Evolutionary conservation across 2,113 vertebrate genomes (phyloP), one percentile per base, ranked within the genome.

Genomic region (Deroptyus accipitrinus): DNA sequence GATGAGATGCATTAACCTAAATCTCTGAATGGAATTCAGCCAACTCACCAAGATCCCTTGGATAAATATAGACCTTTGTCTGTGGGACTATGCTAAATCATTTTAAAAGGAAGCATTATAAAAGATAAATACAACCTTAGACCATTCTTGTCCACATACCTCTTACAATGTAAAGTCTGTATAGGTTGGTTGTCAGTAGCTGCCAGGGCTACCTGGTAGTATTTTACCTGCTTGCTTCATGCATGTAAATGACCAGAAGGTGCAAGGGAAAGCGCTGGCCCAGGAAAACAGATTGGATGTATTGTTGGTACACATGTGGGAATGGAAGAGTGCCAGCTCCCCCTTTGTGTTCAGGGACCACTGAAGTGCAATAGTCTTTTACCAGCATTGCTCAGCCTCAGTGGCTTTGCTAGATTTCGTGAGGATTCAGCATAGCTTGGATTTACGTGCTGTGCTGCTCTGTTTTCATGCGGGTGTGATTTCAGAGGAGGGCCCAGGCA

Each of bases 91-190:
- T 19, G 42, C 67, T 79, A 51, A 83, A 90, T 52, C 9, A 78
- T 80, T 88, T 95, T 77, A 81, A 88, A 94, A 83, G 46, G 80
- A 77, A 92, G 48, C 82, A 88, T 86, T 76, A 66, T 55, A 55
- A 16, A 89, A 85, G 66, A 16, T 82, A 87, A 90, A 48, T 64
- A 44, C 12, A 25, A 31, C 17, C 22, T 28, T 88, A 73, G 70
- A 57, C 90, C 67, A 90, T 88, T n/a, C 33, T 24, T 69, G 9
- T 35, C 35, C 46, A n/a, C 37, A 24, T 11, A 12, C n/a, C 14
- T 83, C 41, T 48, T 87, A 35, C 22, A 73, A 4, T 41, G 33
- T 35, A 54, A 31, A 25, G 33, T 20, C 66, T 62, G 39, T 46
- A 14, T 11, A 35, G 64, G 19, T 10, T 48, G 44, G 46, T 30